Percentiles rank a stretch among this genome's conserved stretches.
Evolutionary conservation across 2,113 vertebrate genomes (phyloP).

Genomic region (Petrocephalus zakoni): DNA sequence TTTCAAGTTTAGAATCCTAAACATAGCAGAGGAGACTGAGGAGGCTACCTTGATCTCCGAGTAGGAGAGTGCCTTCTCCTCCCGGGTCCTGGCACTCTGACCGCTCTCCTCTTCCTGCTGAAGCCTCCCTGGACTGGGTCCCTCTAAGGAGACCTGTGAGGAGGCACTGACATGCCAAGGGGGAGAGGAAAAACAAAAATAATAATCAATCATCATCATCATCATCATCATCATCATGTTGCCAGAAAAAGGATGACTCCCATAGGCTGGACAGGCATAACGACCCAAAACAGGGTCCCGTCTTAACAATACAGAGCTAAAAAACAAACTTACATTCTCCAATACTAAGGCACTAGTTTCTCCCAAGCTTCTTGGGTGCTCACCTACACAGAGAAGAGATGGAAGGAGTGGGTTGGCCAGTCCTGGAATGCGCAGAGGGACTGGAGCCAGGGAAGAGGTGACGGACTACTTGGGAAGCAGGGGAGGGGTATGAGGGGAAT

Average conservation of each 20-base stretch:
- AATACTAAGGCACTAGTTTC: not conserved
- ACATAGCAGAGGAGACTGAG: not conserved
- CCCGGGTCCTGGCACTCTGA: slow-evolving; percentile 46
- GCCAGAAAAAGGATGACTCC: not conserved
- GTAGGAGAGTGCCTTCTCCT: slow-evolving; percentile 66
- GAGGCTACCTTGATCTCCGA: slow-evolving; percentile 67
- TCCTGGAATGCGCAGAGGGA: slow-evolving; percentile 27
- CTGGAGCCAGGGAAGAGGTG: slow-evolving; percentile 31
- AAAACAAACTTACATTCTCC: not conserved
- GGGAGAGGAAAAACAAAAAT: not conserved
- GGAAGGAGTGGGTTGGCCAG: slow-evolving; percentile 29
- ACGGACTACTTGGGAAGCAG: slow-evolving; percentile 27
- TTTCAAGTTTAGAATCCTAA: slow-evolving; percentile 5
- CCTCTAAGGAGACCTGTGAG: slow-evolving; percentile 19
- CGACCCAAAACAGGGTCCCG: not conserved
- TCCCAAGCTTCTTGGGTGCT: not conserved
- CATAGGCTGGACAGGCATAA: not conserved
- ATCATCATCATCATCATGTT: too few species aligned
- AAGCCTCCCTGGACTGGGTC: slow-evolving; percentile 32
- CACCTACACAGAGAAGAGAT: slow-evolving; percentile 45
- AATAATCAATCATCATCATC: too few species aligned
- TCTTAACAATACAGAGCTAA: not conserved
- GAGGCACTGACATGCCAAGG: not conserved
- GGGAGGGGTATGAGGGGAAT: slow-evolving; percentile 18
- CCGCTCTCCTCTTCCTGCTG: slow-evolving; percentile 47